Evolutionary conservation across 2,888 invertebrate genomes (phyloP).

Genomic region (Andrena trimmerana): DNA sequence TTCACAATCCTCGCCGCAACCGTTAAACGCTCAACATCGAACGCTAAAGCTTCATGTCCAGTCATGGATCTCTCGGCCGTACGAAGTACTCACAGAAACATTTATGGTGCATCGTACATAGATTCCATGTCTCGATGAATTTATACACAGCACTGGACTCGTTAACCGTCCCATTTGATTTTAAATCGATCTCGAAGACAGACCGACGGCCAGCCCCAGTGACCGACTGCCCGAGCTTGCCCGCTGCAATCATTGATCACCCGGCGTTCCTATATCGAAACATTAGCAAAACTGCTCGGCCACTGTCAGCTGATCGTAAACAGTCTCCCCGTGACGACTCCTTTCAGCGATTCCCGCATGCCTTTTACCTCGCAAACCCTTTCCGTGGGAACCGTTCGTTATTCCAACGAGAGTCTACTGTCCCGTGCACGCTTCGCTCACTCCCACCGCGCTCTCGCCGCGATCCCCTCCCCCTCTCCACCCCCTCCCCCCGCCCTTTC

Average conservation of each 20-base stretch:
- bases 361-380: constrained; percentile 6
- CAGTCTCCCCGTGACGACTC: neutral
- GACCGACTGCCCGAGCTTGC: neutral
- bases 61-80: neutral
- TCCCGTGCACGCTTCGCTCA: constrained; percentile 43
- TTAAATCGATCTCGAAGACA: neutral
- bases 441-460: constrained; percentile 14
- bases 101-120: neutral
- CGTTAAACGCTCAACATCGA: neutral
- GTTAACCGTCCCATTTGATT: constrained; percentile 1
- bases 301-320: constrained; percentile 1
- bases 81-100: constrained; percentile 7
- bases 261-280: neutral
- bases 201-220: neutral
- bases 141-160: constrained; percentile 14
- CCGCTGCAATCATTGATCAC: neutral
- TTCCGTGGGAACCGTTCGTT: constrained; percentile 18
- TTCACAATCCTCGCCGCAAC: neutral
- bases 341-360: constrained; percentile 5
- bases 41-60: neutral
- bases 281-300: neutral
- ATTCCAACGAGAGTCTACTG: constrained; percentile 33
- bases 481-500: neutral
- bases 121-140: constrained; percentile 6
- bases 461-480: neutral